phyloP scores from a whole-genome alignment of 2,113 vertebrate genomes.

The Eidolon helvum region DNA sequence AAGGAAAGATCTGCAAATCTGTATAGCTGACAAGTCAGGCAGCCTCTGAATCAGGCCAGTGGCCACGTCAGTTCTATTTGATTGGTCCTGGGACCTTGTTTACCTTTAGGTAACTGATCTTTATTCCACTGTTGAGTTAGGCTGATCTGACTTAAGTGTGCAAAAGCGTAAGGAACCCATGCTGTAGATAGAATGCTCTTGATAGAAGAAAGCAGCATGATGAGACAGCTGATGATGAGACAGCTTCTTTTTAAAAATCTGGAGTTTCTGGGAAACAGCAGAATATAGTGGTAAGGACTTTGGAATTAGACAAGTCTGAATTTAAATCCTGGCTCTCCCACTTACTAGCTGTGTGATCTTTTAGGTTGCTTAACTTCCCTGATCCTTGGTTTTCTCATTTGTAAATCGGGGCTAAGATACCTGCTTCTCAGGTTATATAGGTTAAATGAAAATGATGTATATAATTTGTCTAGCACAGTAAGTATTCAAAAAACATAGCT shows the following conservation, averaged over 20 bases:
- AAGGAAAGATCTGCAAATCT: not conserved
- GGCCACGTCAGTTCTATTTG: constrained; percentile 19
- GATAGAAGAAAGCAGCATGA: not conserved
- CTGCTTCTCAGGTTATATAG: not conserved
- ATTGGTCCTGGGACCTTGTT: not conserved
- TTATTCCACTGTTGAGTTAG: not conserved
- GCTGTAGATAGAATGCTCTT: not conserved
- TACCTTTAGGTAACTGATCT: constrained; percentile 3
- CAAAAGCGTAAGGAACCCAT: not conserved
- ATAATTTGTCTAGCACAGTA: not conserved
- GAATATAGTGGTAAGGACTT: not conserved
- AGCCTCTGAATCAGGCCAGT: not conserved
- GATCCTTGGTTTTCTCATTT: constrained; percentile 42
- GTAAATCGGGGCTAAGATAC: not conserved
- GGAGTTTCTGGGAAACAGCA: not conserved
- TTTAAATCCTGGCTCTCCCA: constrained; percentile 4
- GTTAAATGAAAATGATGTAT: not conserved
- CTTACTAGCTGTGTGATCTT: not conserved
- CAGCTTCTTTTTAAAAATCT: not conserved
- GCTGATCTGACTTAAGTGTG: not conserved
- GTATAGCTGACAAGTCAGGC: not conserved
- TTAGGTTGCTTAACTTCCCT: not conserved
- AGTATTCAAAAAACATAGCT: not conserved
- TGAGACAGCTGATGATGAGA: not conserved
- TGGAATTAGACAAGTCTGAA: not conserved